Percentiles rank a stretch among this genome's conserved stretches.
These are phyloP conservation scores for Marronus borbonicus DNA, from an alignment of 2,888 invertebrate genomes.

Conservation along the genomic window DNA sequence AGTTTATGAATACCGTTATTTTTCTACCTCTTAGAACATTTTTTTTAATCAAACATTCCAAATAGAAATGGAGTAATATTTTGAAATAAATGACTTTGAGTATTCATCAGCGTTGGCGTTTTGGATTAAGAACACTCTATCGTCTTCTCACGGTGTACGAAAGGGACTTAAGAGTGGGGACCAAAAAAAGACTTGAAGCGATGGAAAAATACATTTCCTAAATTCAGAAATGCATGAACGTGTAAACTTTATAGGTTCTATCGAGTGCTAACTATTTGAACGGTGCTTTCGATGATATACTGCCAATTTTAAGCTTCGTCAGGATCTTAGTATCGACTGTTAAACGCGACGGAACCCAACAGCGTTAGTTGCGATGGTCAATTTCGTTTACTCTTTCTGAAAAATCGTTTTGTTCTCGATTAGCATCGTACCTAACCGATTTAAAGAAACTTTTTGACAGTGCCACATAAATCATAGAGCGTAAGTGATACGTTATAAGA, in stretches of 20 bases:
- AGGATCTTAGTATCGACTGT: too few relatives aligned
- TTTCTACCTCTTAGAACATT: slow-evolving; percentile 11
- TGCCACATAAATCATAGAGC: background rate
- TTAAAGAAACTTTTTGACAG: slow-evolving; percentile 13
- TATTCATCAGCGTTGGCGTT: background rate
- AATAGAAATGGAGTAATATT: slow-evolving; percentile 2
- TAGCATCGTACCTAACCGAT: background rate
- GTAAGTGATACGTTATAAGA: slow-evolving; percentile 27
- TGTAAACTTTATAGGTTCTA: background rate
- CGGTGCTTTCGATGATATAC: background rate
- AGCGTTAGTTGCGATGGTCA: too few relatives aligned
- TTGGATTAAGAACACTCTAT: background rate
- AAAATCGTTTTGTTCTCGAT: too few relatives aligned
- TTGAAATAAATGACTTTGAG: background rate
- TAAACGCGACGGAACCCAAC: too few relatives aligned
- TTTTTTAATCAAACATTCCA: slow-evolving; percentile 12
- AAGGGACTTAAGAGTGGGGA: background rate
- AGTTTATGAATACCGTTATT: background rate
- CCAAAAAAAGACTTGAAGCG: background rate
- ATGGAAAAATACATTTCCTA: too few relatives aligned
- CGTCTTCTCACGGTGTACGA: background rate
- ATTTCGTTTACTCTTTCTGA: too few relatives aligned
- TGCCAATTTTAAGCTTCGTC: background rate
- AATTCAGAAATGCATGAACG: too few relatives aligned
- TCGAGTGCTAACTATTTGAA: too few relatives aligned